Base-by-base conservation (phyloP, 1,140 invertebrate species). In the Ceratitis capitata region DNA sequence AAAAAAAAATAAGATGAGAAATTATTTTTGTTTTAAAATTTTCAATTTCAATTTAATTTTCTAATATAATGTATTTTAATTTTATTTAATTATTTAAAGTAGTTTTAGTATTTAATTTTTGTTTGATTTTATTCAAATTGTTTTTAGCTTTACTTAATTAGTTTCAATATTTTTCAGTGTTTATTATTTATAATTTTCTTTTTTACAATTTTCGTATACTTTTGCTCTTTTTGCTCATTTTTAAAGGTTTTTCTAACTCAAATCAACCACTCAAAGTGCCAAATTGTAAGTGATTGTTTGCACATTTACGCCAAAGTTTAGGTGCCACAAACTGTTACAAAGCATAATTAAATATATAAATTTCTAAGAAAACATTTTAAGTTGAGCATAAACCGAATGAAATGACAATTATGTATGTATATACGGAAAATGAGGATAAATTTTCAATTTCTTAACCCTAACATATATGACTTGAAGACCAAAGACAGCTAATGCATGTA, bases 251-350 rank as follows among this genome's bases (percentile, higher is more conserved):
- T 47, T 64, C 61, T 23, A 45, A 23, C n/a, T 42, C 39, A 78
- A 26, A 23, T 78, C n/a, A n/a, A n/a, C n/a, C 69, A 78, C 69
- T 45, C 69, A 23, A 26, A 45, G 39, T 39, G 7, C 42, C 39
- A n/a, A 78, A 45, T 78, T 78, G n/a, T 78, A 35, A 78, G 69
- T 78, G 69, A 78, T 78, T 78, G 42, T 35, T 78, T 42, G 39
- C 69, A 78, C n/a, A 39, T 78, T 78, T 78, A 78, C 23, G 39
- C n/a, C 69, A 78, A 35, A 78, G n/a, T n/a, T 78, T 12, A 78
- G 42, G 23, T 78, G 39, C 69, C 26, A 78, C 69, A 78, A 78
- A 78, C 39, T 45, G 12, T 45, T 10, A 19, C 69, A 74, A 74
- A 39, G 64, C 23, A n/a, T n/a, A n/a, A n/a, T n/a, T n/a, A n/a